Evolutionary conservation across 2,888 invertebrate species (phyloP).

Genomic region (Caenorhabditis sp.): DNA sequence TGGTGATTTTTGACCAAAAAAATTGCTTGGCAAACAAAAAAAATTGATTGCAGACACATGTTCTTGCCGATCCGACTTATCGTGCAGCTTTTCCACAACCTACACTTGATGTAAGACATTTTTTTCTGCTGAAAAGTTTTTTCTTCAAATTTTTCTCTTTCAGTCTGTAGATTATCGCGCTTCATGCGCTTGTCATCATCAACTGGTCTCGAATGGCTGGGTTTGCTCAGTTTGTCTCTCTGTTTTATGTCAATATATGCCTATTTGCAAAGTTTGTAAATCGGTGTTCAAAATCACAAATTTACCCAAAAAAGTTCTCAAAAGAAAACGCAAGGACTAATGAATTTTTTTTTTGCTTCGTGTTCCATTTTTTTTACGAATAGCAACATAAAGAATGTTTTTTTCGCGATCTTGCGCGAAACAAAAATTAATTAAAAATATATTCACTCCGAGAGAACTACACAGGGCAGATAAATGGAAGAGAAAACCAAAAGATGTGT

Average conservation of each 20-base stretch:
- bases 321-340: constrained; percentile 20
- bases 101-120: constrained; percentile 19
- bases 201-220: constrained; percentile 46
- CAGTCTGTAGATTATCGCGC: constrained; percentile 53
- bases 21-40: neutral
- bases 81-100: constrained; percentile 40
- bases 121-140: neutral
- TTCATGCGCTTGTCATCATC: constrained; percentile 52
- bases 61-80: constrained; percentile 29
- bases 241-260: constrained; percentile 50
- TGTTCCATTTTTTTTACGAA: neutral
- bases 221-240: constrained; percentile 54
- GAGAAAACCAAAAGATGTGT: constrained; percentile 6
- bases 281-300: constrained; percentile 45
- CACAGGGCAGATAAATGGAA: neutral
- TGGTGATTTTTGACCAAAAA: constrained; percentile 14
- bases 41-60: constrained; percentile 30
- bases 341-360: neutral
- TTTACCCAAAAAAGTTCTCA: constrained; percentile 31
- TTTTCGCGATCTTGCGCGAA: neutral
- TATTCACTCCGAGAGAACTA: neutral
- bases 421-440: neutral
- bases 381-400: neutral
- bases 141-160: constrained; percentile 2
- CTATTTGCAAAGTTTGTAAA: constrained; percentile 51